A percentile compares a stretch with the other conserved stretches of the same genome.
Evolutionary conservation across 2,797 vertebrate species (phyloP).

Genomic region (Stomatorhinus walkeri): DNA sequence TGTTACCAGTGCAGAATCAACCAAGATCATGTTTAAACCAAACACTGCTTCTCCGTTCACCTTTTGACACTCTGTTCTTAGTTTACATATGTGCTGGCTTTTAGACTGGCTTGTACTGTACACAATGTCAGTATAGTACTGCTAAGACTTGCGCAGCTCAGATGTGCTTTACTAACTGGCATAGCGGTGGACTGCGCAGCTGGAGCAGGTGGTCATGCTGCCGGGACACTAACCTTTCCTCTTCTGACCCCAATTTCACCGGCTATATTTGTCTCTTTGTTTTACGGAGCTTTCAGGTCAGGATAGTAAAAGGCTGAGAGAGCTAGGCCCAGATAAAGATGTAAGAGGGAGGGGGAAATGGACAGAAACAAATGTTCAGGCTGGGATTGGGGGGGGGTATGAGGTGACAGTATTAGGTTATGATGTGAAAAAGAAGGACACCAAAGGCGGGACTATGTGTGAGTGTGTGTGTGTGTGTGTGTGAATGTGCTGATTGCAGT

Average conservation of each 20-base stretch:
- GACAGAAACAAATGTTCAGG: slow-evolving; percentile 35
- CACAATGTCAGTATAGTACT: not conserved
- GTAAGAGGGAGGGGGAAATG: slow-evolving; percentile 12
- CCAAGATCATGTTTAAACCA: not conserved
- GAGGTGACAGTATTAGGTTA: slow-evolving; percentile 10
- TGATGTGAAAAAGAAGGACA: slow-evolving; percentile 20
- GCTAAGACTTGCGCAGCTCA: not conserved
- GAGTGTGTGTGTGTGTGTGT: slow-evolving; percentile 11
- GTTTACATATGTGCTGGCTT: not conserved
- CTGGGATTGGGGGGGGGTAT: slow-evolving; percentile 18
- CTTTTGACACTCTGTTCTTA: not conserved
- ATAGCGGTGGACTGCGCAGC: too few relatives aligned
- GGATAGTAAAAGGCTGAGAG: slow-evolving; percentile 33
- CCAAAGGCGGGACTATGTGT: slow-evolving; percentile 21
- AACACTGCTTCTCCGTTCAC: not conserved
- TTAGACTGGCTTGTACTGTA: not conserved
- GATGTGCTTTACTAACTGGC: not conserved
- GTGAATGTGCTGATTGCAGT: slow-evolving; percentile 29
- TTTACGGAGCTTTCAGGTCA: slow-evolving; percentile 53
- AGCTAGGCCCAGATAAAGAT: slow-evolving; percentile 15
- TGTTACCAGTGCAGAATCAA: not conserved
- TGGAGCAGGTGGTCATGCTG: not conserved
- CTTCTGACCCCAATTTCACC: not conserved
- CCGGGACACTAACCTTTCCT: not conserved
- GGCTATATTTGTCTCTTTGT: slow-evolving; percentile 34